These are phyloP conservation scores for Mesorhabditis belari DNA, from an alignment of 2,888 invertebrate species.

Conservation along the genomic window DNA sequence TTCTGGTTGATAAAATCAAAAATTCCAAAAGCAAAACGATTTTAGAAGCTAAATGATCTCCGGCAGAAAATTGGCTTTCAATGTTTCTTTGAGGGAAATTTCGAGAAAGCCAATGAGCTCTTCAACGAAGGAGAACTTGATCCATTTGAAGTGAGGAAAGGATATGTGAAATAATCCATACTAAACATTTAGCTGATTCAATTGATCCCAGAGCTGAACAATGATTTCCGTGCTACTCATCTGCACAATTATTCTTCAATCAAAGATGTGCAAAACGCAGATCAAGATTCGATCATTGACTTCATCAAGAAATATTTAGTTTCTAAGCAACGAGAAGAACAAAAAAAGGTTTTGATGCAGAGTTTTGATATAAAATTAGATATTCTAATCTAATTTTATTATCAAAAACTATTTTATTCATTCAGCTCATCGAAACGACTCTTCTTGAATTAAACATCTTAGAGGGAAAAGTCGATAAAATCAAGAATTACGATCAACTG, in stretches of 20 bases:
- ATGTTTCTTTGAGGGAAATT: conserved; percentile 56
- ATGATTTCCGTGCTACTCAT: background rate
- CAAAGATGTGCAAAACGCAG: background rate
- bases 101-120: conserved; percentile 56
- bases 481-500: background rate
- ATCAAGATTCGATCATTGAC: background rate
- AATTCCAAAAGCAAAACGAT: conserved; percentile 2
- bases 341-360: too few relatives aligned
- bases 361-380: too few relatives aligned
- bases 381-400: too few relatives aligned
- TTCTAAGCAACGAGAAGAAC: too few relatives aligned
- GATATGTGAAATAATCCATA: background rate
- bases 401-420: background rate
- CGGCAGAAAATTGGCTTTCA: conserved; percentile 59
- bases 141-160: conserved; percentile 23
- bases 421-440: background rate
- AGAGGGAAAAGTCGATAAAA: background rate
- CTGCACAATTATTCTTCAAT: background rate
- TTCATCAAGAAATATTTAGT: background rate
- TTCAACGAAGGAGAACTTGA: conserved; percentile 56
- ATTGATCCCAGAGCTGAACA: background rate
- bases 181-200: background rate
- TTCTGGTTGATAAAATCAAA: background rate
- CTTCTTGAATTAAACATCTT: background rate
- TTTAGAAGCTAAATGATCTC: conserved; percentile 54